phyloP scores from a whole-genome alignment of 2,888 invertebrate species.

The Biston betularia region DNA sequence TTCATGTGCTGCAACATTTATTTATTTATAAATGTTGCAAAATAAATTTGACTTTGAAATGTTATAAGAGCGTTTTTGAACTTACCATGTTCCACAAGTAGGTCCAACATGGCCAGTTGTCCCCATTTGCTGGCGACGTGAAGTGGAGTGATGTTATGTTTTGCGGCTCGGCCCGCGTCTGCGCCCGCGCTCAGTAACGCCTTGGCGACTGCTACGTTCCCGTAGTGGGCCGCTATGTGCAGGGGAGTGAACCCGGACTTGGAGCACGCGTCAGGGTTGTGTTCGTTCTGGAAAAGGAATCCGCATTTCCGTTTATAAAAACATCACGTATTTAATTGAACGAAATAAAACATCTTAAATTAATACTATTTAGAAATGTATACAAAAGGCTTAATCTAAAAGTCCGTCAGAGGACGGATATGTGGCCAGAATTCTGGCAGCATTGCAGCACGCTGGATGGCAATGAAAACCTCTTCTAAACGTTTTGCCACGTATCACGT shows the following conservation, averaged over 20 bases:
- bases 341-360: too few species aligned
- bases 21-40: too few species aligned
- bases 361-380: too few species aligned
- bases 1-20: too few species aligned
- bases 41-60: background rate
- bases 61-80: background rate
- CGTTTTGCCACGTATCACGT: too few species aligned
- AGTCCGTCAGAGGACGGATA: too few species aligned
- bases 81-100: constrained; percentile 92
- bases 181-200: constrained; percentile 96
- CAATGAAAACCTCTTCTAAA: too few species aligned
- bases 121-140: constrained; percentile 99
- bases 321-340: too few species aligned
- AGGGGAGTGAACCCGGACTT: constrained; percentile 99
- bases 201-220: constrained; percentile 97
- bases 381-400: too few species aligned
- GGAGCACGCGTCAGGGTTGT: constrained; percentile 98
- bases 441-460: too few species aligned
- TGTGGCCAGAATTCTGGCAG: too few species aligned
- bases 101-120: constrained; percentile 95
- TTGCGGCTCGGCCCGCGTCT: constrained; percentile 97
- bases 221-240: constrained; percentile 99
- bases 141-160: constrained; percentile 99
- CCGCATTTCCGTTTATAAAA: too few species aligned
- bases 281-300: constrained; percentile 90